A percentile compares a stretch with the other conserved stretches of the same genome.
phyloP scores from a whole-genome alignment of 2,888 invertebrate species.

The Drosophila neutralis region DNA sequence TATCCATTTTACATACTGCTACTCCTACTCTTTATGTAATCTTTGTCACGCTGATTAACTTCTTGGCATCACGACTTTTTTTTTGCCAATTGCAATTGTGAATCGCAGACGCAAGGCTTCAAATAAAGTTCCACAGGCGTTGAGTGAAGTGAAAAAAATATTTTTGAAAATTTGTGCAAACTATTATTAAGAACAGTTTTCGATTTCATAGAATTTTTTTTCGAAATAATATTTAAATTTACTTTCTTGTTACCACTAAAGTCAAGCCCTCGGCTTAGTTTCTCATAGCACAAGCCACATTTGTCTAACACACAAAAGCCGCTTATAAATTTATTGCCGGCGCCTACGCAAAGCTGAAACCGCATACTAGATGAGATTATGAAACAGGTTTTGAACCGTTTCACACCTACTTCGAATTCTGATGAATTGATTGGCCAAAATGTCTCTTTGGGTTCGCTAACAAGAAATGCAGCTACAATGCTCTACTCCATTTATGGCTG shows the following conservation, averaged over 20 bases:
- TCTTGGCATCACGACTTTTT: conserved; percentile 8
- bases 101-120: conserved; percentile 11
- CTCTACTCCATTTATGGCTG: conserved; percentile 44
- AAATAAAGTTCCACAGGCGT: not conserved
- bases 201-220: too few species aligned
- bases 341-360: conserved; percentile 30
- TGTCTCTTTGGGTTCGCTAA: conserved; percentile 5
- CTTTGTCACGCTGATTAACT: conserved; percentile 28
- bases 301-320: not conserved
- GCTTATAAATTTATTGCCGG: not conserved
- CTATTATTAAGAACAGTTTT: not conserved
- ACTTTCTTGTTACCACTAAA: not conserved
- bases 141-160: not conserved
- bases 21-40: conserved; percentile 47
- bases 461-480: conserved; percentile 47
- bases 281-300: not conserved
- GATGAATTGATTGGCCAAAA: conserved; percentile 42
- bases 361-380: conserved; percentile 8
- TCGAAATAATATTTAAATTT: not conserved
- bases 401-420: conserved; percentile 46
- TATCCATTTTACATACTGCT: conserved; percentile 3
- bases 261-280: not conserved
- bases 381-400: conserved; percentile 18
- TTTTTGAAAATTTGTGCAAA: not conserved
- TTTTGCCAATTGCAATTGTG: conserved; percentile 9